Percentiles rank a stretch among this genome's conserved stretches.
Conservation (phyloP, 2,797 vertebrate genomes). For the Gymnoscopelus microlampas region DNA sequence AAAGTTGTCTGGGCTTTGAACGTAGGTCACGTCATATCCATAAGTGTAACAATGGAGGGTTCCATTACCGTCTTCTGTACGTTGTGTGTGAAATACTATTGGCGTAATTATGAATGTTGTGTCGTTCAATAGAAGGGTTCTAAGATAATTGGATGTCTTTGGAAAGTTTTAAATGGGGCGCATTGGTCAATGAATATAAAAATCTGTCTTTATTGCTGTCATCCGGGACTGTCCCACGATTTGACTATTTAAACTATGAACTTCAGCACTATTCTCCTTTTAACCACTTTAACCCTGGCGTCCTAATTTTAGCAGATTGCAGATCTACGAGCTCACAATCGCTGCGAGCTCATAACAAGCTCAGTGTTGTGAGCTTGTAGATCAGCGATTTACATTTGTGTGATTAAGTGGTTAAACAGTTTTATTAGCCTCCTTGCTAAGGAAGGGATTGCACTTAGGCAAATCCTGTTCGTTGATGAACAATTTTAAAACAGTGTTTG, state of each 20-base stretch:
- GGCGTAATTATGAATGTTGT: conserved; percentile 48
- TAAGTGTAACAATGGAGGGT: neutral
- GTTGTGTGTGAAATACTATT: conserved; percentile 37
- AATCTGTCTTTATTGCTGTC: neutral
- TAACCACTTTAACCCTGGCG: neutral
- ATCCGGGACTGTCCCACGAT: neutral
- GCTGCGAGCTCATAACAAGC: neutral
- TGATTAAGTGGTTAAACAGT: neutral
- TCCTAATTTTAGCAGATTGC: neutral
- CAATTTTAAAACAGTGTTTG: conserved; percentile 10
- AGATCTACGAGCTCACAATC: neutral
- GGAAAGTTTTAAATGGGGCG: conserved; percentile 5
- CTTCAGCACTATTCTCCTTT: neutral
- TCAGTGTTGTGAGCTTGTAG: neutral
- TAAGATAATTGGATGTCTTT: conserved; percentile 16
- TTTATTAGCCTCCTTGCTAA: conserved; percentile 35
- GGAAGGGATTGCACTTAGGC: conserved; percentile 35
- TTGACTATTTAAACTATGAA: too few species aligned
- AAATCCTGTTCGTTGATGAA: conserved; percentile 9
- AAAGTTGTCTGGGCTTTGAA: neutral
- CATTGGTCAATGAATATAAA: neutral
- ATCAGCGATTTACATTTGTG: too few species aligned
- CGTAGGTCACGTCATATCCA: neutral
- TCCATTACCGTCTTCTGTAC: conserved; percentile 29
- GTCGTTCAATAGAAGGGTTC: conserved; percentile 67